Conservation (phyloP, 2,888 invertebrate species). For the Tanypteryx hageni region DNA sequence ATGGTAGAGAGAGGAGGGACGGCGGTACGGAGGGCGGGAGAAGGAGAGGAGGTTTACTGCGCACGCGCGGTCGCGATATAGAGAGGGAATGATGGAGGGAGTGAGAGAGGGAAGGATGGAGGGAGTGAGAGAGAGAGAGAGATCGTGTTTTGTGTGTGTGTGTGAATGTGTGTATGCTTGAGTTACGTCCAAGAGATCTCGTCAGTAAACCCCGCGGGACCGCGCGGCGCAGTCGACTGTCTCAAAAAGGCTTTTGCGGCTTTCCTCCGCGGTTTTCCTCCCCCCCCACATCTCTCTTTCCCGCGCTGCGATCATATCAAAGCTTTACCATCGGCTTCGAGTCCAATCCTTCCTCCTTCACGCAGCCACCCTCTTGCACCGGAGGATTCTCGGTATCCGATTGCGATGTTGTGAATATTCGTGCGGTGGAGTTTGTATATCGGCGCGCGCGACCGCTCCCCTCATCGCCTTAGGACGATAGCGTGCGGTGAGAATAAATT, state of each 20-base stretch:
- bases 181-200: slow-evolving; percentile 58
- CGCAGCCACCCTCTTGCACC: not conserved
- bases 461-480: not conserved
- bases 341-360: not conserved
- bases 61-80: slow-evolving; percentile 23
- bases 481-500: slow-evolving; percentile 15
- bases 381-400: slow-evolving; percentile 16
- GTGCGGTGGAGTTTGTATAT: not conserved
- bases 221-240: slow-evolving; percentile 50
- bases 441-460: not conserved
- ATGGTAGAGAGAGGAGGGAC: not conserved
- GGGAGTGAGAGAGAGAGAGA: slow-evolving; percentile 18
- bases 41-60: slow-evolving; percentile 12
- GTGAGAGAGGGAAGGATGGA: not conserved
- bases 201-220: slow-evolving; percentile 62
- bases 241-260: not conserved
- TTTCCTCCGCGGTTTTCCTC: slow-evolving; percentile 17
- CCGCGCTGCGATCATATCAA: not conserved
- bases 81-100: not conserved
- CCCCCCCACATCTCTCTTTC: not conserved
- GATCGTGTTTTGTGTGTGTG: slow-evolving; percentile 60
- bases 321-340: not conserved
- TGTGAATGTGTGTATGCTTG: slow-evolving; percentile 36
- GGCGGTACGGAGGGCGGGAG: not conserved
- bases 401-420: slow-evolving; percentile 15